A percentile compares a stretch with the other conserved stretches of the same genome.
Evolutionary conservation across 2,113 vertebrate genomes (phyloP).

Genomic region (Phoenicopterus ruber): DNA sequence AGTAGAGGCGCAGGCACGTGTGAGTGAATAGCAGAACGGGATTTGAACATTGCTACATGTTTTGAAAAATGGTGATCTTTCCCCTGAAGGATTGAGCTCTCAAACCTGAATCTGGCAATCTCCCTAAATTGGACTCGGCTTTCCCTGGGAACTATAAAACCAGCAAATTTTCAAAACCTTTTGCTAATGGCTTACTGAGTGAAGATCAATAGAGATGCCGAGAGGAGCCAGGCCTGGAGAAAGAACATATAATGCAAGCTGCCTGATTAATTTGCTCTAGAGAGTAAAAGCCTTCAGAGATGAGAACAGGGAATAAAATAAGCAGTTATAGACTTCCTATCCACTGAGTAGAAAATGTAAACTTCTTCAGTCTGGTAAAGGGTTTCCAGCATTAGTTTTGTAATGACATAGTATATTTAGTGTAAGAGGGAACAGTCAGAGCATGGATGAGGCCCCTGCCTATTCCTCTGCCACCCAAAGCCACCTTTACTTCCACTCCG

Average conservation of each 20-base stretch:
- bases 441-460: neutral
- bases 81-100: neutral
- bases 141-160: slow-evolving; percentile 33
- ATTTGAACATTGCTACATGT: neutral
- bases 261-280: slow-evolving; percentile 56
- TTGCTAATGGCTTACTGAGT: slow-evolving; percentile 52
- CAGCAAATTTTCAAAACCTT: slow-evolving; percentile 44
- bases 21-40: neutral
- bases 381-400: neutral
- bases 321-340: slow-evolving; percentile 6
- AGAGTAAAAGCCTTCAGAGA: slow-evolving; percentile 60
- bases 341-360: slow-evolving; percentile 12
- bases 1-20: neutral
- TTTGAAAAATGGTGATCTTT: neutral
- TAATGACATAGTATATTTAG: neutral
- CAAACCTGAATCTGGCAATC: neutral
- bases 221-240: slow-evolving; percentile 50
- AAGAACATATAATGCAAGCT: slow-evolving; percentile 39
- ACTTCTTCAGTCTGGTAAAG: neutral
- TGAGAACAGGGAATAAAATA: slow-evolving; percentile 49
- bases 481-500: neutral
- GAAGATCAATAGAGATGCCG: slow-evolving; percentile 51
- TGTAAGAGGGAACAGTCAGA: neutral
- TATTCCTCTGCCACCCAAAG: neutral
- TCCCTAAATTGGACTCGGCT: neutral